A percentile compares a stretch with the other conserved stretches of the same genome.
These are phyloP conservation scores for Megalops cyprinoides DNA, from an alignment of 2,797 vertebrate species.

Conservation along the genomic window DNA sequence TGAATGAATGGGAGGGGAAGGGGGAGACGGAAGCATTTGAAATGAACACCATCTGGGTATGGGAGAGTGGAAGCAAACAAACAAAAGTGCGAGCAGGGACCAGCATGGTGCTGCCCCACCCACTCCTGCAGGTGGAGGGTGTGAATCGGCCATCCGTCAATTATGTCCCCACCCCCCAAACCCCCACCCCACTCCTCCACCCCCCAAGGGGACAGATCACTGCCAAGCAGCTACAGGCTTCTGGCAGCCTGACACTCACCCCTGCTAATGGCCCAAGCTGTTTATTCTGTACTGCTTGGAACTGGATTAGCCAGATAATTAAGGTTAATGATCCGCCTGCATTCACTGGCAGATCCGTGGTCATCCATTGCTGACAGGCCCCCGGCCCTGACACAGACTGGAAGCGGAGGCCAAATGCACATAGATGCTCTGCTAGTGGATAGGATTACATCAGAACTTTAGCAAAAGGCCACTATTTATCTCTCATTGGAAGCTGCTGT, in stretches of 20 bases:
- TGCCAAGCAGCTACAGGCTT: slow-evolving; percentile 79
- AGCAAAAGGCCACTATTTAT: slow-evolving; percentile 46
- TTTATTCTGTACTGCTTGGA: slow-evolving; percentile 81
- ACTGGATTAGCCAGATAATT: slow-evolving; percentile 87
- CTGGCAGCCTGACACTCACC: slow-evolving; percentile 82
- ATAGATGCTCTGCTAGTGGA: not conserved
- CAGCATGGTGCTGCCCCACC: slow-evolving; percentile 60
- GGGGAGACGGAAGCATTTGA: slow-evolving; percentile 62
- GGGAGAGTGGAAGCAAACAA: slow-evolving; percentile 64
- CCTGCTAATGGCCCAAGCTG: slow-evolving; percentile 82
- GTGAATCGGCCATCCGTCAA: slow-evolving; percentile 40
- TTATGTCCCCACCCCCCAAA: slow-evolving; percentile 39
- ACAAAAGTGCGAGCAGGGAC: slow-evolving; percentile 72
- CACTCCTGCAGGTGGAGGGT: slow-evolving; percentile 49
- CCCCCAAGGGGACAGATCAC: slow-evolving; percentile 69
- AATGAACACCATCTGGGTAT: slow-evolving; percentile 82
- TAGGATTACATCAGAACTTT: slow-evolving; percentile 12
- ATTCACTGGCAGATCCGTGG: slow-evolving; percentile 76
- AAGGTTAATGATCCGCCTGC: slow-evolving; percentile 83
- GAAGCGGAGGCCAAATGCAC: not conserved
- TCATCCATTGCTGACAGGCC: slow-evolving; percentile 71
- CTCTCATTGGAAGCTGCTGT: not conserved
- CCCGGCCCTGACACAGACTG: slow-evolving; percentile 62
- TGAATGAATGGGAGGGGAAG: slow-evolving; percentile 41
- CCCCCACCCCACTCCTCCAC: slow-evolving; percentile 28